Evolutionary conservation across 2,797 vertebrate genomes (phyloP), one percentile per base, ranked within the genome.

Genomic region (Xenops minutus): DNA sequence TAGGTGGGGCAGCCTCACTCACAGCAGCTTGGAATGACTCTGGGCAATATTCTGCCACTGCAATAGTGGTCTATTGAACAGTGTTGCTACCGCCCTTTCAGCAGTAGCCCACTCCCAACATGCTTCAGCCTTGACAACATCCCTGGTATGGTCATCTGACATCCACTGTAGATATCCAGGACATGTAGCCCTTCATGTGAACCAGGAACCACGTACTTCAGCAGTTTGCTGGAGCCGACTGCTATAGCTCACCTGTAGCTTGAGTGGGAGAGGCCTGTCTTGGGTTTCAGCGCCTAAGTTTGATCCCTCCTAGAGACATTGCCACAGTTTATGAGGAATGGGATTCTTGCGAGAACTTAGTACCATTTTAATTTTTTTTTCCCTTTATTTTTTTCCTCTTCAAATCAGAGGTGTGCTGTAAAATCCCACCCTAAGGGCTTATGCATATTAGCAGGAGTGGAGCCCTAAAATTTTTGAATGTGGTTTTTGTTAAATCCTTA

Each of bases 181-280:
- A 43, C 34, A 9, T 0, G 0, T 1, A 5, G 34, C 29, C 54
- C 41, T 72, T 55, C 0, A 0, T 27, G 22, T 84, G 44, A 34
- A 34, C 41, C 20, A 12, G 91, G 49, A 86, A 32, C 7, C 32
- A 56, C 64, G 30, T 34, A 1, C 32, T 61, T 44, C 30, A 54
- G 56, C 36, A 56, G 29, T 29, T 41, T 44, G 7, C 52, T 80
- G n/a, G 29, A 63, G 51, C 34, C 0, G 0, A 7, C 29, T 67
- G 58, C 66, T 44, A 6, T 32, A 75, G 24, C 29, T 88, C 52
- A 51, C n/a, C 39, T 48, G 55, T 37, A 56, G 46, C 26, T 41
- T 59, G 17, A 29, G 27, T 67, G 48, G 66, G 52, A 86, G 59
- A 87, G 32, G 27, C 12, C 16, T 58, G 15, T 41, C 18, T 81